Evolutionary conservation across 2,888 invertebrate species (phyloP).

Genomic region (Mythimna impura): DNA sequence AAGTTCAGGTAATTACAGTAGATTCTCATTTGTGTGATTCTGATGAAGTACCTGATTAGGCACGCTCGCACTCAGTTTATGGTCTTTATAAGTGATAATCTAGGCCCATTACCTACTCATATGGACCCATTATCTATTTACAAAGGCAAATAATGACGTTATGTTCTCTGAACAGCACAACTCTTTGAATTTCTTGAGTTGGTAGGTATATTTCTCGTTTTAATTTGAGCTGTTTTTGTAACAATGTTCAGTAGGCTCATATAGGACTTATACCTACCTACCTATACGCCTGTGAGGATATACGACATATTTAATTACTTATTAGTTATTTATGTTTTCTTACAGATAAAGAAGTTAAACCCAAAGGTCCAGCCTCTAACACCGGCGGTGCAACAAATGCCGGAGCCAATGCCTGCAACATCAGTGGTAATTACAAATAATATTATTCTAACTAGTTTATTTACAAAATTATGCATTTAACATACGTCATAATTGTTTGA

Average conservation of each 20-base stretch:
- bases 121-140: background rate
- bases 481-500: too few relatives aligned
- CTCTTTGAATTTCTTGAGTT: background rate
- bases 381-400: conserved; percentile 17
- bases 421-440: conserved; percentile 28
- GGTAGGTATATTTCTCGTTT: background rate
- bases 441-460: background rate
- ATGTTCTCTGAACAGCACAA: background rate
- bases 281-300: too few relatives aligned
- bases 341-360: conserved; percentile 42
- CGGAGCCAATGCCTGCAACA: conserved; percentile 32
- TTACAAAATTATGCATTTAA: too few relatives aligned
- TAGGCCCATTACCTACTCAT: too few relatives aligned
- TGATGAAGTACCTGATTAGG: too few relatives aligned
- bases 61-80: background rate
- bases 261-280: too few relatives aligned
- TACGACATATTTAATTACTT: too few relatives aligned
- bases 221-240: background rate
- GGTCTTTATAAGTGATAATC: background rate
- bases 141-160: background rate
- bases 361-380: background rate
- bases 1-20: conserved; percentile 48
- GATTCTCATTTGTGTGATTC: too few relatives aligned
- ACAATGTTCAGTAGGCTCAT: too few relatives aligned
- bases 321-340: background rate